Percentiles rank a stretch among this genome's conserved stretches.
These are phyloP conservation scores for Drosophila algonquin DNA, from an alignment of 2,888 invertebrate genomes.

Conservation along the genomic window DNA sequence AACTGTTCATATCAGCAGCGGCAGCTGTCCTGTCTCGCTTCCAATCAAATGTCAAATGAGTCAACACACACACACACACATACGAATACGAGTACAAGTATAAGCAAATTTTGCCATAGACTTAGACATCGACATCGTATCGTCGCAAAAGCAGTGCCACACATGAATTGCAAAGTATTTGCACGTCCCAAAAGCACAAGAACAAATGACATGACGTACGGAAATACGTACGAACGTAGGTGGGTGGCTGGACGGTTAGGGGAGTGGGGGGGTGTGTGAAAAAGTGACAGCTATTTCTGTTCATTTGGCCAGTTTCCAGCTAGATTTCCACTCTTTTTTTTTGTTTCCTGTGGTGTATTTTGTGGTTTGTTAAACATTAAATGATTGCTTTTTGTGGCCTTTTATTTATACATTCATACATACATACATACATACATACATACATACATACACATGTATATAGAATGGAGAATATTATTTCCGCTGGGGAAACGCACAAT, in stretches of 20 bases:
- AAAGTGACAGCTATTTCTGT: conserved; percentile 36
- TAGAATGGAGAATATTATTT: not conserved
- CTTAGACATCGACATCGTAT: not conserved
- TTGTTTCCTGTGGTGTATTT: not conserved
- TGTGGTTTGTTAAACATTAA: not conserved
- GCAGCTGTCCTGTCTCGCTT: conserved; percentile 39
- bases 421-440: too few relatives aligned
- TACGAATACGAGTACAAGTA: not conserved
- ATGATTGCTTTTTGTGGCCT: not conserved
- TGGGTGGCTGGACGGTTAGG: too few relatives aligned
- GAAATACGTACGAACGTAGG: not conserved
- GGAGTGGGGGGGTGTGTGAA: not conserved
- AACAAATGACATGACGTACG: conserved; percentile 31
- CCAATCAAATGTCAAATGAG: conserved; percentile 40
- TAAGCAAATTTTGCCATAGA: conserved; percentile 51
- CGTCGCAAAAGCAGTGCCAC: conserved; percentile 33
- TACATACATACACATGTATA: too few relatives aligned
- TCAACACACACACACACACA: conserved; percentile 1
- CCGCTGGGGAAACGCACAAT: conserved; percentile 5
- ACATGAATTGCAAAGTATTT: conserved; percentile 52
- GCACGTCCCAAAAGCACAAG: conserved; percentile 45
- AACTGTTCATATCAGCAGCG: conserved; percentile 31
- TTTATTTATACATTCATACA: not conserved
- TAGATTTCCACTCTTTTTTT: conserved; percentile 1
- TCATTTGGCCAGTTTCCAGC: conserved; percentile 17